Evolutionary conservation across 2,888 invertebrate species (phyloP), one percentile per base, ranked within the genome.

Genomic region (Acronicta aceris): DNA sequence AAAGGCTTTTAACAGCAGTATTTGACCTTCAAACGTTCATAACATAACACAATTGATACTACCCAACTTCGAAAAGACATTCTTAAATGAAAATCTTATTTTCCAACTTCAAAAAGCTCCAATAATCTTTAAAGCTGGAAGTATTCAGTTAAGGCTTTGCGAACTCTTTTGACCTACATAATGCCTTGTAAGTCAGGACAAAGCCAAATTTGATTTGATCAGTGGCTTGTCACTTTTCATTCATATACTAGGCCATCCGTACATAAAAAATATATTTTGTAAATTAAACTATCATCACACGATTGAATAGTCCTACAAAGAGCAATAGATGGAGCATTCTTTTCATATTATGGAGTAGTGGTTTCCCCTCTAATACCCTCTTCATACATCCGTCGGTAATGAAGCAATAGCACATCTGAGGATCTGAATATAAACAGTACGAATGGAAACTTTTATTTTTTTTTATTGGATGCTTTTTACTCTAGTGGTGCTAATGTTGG

Each of bases 351-450:
- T 9, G 25, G 10, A 50, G 25, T 48, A 38, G n/a, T 38, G 43
- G 40, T 54, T 53, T 45, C 43, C 48, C n/a, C 33, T 48, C 21
- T 25, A 40, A 33, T 33, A 48, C 16, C 30, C 38, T n/a, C 36
- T 52, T 38, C 48, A 64, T 40, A 47, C 64, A 38, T 40, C 38
- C 25, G 30, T 40, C 2, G 36, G 21, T 45, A 63, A 64, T 54
- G 25, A 63, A 63, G 42, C 42, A 36, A n/a, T 38, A n/a, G n/a
- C 13, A 27, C 21, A 12, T 7, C 4, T n/a, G n/a, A 36, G 21
- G 27, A 21, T 16, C 46, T 48, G 36, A 17, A 27, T 40, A 17
- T n/a, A 27, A 27, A 27, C 27, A 43, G 38, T 9, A 38, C 36
- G n/a, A 38, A 13, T 38, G 2, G 7, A 38, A 38, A 38, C 38